Conservation (phyloP, 2,797 vertebrate genomes). For the Chelidonichthys spinosus region DNA sequence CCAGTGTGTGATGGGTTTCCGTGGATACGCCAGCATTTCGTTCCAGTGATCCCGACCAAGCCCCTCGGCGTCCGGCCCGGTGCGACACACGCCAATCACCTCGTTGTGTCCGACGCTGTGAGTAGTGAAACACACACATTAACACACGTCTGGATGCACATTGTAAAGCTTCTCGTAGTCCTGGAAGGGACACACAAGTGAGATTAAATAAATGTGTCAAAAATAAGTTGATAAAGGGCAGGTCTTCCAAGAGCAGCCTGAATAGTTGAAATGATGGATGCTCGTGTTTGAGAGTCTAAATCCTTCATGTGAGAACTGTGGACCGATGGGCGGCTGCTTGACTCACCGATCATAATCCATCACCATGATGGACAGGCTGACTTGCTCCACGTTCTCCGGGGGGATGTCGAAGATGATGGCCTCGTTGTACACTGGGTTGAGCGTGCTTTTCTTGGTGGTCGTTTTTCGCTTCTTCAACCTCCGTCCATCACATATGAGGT, state of each 20-base stretch:
- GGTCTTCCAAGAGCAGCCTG: too few relatives aligned
- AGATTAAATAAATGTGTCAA: too few relatives aligned
- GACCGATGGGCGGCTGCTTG: neutral
- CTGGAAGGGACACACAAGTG: neutral
- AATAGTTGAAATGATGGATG: too few relatives aligned
- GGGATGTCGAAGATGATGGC: constrained; percentile 99
- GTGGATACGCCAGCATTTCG: constrained; percentile 97
- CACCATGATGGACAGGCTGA: constrained; percentile 96
- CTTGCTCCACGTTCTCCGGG: constrained; percentile 98
- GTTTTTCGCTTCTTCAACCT: constrained; percentile 97
- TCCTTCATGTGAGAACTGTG: too few relatives aligned
- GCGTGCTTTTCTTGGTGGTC: constrained; percentile 95
- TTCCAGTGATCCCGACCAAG: constrained; percentile 98
- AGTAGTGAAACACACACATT: constrained; percentile 11
- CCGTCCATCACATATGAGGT: constrained; percentile 94
- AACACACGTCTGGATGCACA: neutral
- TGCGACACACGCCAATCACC: constrained; percentile 94
- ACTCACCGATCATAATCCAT: constrained; percentile 98
- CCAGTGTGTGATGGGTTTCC: constrained; percentile 99
- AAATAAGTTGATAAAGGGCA: too few relatives aligned
- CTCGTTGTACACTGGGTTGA: constrained; percentile 96
- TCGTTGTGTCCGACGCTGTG: constrained; percentile 97
- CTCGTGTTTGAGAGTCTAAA: too few relatives aligned
- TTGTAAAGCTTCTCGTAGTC: neutral
- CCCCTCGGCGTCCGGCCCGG: constrained; percentile 93